A percentile compares a stretch with the other conserved stretches of the same genome.
Conservation (phyloP, 1,140 invertebrate species). For the Drosophila lowei region DNA sequence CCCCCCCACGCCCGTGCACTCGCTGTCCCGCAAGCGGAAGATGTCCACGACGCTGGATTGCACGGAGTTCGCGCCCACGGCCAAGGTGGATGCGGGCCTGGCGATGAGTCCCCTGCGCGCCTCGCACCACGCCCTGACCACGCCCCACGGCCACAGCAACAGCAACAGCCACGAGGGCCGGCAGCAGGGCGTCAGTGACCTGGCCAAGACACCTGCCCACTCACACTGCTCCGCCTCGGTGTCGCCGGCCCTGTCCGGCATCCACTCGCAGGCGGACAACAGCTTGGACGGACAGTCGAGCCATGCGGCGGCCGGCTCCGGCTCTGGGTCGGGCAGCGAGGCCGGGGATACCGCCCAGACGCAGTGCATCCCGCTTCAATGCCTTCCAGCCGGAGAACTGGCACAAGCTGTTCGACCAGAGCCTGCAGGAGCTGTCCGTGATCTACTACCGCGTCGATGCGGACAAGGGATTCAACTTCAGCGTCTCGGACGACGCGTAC, state of each 20-base stretch:
- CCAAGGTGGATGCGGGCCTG: constrained; percentile 70
- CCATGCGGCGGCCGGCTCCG: constrained; percentile 39
- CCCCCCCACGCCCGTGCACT: constrained; percentile 76
- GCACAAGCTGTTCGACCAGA: constrained; percentile 93
- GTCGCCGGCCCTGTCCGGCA: constrained; percentile 72
- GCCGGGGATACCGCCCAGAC: constrained; percentile 84
- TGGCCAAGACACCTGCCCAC: constrained; percentile 67
- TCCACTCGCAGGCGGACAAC: constrained; percentile 73
- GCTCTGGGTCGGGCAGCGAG: constrained; percentile 78
- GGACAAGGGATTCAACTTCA: constrained; percentile 99
- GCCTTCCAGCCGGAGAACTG: constrained; percentile 93
- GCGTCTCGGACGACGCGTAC: constrained; percentile 97
- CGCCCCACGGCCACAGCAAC: constrained; percentile 12
- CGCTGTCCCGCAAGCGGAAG: constrained; percentile 74
- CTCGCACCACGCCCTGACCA: constrained; percentile 61
- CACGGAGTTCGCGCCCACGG: constrained; percentile 47
- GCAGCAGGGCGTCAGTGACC: constrained; percentile 19
- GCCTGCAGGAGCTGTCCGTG: constrained; percentile 92
- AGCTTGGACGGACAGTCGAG: constrained; percentile 69
- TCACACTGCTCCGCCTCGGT: constrained; percentile 77
- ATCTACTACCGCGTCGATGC: constrained; percentile 96
- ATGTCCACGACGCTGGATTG: constrained; percentile 77
- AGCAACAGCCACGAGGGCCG: constrained; percentile 4
- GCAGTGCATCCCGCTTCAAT: constrained; percentile 96
- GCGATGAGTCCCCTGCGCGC: constrained; percentile 67